phyloP scores from a whole-genome alignment of 2,888 invertebrate genomes.

The Alentia gelatinosa region DNA sequence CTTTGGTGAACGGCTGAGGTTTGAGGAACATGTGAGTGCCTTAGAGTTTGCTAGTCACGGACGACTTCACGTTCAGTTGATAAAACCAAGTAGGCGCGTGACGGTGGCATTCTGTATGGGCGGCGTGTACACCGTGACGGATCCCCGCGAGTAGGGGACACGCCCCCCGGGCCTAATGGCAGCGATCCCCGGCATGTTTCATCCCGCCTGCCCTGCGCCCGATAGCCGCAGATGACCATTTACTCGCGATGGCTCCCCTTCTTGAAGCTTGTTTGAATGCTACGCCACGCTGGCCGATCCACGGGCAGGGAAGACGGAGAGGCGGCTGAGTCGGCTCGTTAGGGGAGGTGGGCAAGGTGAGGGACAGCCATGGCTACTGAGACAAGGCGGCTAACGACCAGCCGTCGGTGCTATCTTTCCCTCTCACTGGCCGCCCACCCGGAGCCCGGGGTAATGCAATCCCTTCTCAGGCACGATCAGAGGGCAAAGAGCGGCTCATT shows the following conservation, averaged over 20 bases:
- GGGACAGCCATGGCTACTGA: neutral
- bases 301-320: neutral
- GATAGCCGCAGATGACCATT: neutral
- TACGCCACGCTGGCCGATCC: neutral
- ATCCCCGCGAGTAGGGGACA: neutral
- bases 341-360: neutral
- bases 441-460: neutral
- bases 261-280: conserved; percentile 13
- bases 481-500: neutral
- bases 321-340: too few relatives aligned
- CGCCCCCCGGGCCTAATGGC: neutral
- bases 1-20: too few relatives aligned
- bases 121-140: too few relatives aligned
- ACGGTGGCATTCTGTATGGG: too few relatives aligned
- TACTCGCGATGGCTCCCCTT: neutral
- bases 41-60: too few relatives aligned
- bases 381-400: neutral
- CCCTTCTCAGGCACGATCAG: neutral
- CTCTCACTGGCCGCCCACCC: neutral
- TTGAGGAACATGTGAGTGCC: too few relatives aligned
- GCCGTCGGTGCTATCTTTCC: conserved; percentile 8
- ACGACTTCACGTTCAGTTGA: too few relatives aligned
- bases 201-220: neutral
- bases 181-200: neutral
- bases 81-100: too few relatives aligned